Evolutionary conservation across 2,888 invertebrate genomes (phyloP).

Genomic region (Morpho helenor): DNA sequence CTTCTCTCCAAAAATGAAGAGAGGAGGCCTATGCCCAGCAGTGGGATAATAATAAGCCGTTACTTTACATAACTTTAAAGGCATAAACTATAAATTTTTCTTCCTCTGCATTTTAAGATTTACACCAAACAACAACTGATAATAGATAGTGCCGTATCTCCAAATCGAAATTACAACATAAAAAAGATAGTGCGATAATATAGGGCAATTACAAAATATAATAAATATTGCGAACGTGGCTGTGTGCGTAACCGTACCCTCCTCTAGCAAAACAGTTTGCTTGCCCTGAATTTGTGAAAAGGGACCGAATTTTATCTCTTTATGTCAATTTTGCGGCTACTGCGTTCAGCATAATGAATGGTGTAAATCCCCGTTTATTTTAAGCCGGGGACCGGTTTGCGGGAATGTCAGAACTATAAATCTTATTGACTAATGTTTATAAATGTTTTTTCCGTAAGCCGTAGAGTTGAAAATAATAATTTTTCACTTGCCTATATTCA

Average conservation of each 20-base stretch:
- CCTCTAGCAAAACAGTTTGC: conserved; percentile 65
- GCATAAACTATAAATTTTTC: too few species aligned
- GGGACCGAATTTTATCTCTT: conserved; percentile 55
- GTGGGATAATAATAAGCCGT: too few species aligned
- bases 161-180: conserved; percentile 45
- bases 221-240: conserved; percentile 63
- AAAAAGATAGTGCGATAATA: conserved; percentile 39
- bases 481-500: too few species aligned
- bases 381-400: conserved; percentile 21
- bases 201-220: conserved; percentile 73
- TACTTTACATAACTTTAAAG: too few species aligned
- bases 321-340: conserved; percentile 51
- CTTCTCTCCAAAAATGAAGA: too few species aligned
- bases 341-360: conserved; percentile 15
- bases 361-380: conserved; percentile 16
- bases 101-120: background rate
- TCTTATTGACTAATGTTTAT: conserved; percentile 12
- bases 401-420: conserved; percentile 27
- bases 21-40: too few species aligned
- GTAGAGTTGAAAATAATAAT: too few species aligned
- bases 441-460: background rate
- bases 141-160: conserved; percentile 32
- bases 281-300: conserved; percentile 59
- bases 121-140: conserved; percentile 9
- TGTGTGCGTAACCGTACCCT: conserved; percentile 37